Evolutionary conservation across 2,888 invertebrate species (phyloP).

Genomic region (Dynastes tityus): DNA sequence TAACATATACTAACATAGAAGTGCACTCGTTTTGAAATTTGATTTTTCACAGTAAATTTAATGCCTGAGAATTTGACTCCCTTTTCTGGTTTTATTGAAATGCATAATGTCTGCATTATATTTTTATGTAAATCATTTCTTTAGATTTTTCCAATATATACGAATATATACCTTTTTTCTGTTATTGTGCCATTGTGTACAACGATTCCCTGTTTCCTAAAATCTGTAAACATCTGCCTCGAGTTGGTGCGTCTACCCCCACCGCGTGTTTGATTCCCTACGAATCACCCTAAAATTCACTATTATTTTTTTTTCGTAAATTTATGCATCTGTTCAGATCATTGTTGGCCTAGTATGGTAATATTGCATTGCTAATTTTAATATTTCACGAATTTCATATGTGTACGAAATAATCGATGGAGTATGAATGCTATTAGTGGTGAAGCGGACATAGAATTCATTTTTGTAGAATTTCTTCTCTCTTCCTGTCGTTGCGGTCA

Average conservation of each 20-base stretch:
- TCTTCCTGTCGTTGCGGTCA: constrained; percentile 2
- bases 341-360: constrained; percentile 42
- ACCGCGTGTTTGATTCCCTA: constrained; percentile 56
- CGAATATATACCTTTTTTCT: constrained; percentile 17
- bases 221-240: constrained; percentile 69
- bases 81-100: constrained; percentile 15
- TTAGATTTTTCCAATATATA: constrained; percentile 17
- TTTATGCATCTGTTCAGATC: constrained; percentile 67
- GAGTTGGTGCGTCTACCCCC: constrained; percentile 56
- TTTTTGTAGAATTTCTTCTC: background rate
- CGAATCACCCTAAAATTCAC: constrained; percentile 61
- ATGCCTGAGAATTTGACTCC: constrained; percentile 1
- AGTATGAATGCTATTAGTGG: background rate
- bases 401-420: constrained; percentile 17
- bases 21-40: constrained; percentile 62
- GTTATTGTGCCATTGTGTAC: constrained; percentile 44
- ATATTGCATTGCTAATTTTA: constrained; percentile 41
- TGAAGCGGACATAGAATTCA: background rate
- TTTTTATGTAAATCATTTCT: constrained; percentile 45
- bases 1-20: background rate
- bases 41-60: constrained; percentile 47
- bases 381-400: constrained; percentile 40
- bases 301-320: constrained; percentile 63
- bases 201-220: constrained; percentile 66
- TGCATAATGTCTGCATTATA: constrained; percentile 34